Base-by-base conservation (phyloP, 2,113 vertebrate genomes). In the Leptosomus discolor region DNA sequence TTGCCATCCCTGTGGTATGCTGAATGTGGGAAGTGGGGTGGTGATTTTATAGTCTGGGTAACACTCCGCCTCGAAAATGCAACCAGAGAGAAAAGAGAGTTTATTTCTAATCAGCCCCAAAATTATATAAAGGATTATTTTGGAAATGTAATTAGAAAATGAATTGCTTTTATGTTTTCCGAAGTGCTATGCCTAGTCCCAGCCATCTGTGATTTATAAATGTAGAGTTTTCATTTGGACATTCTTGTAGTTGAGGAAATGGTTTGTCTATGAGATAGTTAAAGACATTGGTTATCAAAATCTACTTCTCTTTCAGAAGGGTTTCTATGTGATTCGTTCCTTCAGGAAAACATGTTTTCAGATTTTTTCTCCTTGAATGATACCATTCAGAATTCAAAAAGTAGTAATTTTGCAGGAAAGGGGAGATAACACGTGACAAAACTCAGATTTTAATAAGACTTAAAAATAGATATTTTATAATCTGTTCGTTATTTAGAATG, bases 101-200 rank as follows among this genome's bases (percentile, higher is more conserved):
- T 83, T 78, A 36, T 74, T 92, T 91, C n/a, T 65, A 41, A 94
- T 77, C 34, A 70, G 21, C 15, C 12, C 16, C 37, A 30, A 90
- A 88, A 74, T 74, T 77, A 50, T 60, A 57, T 13, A 15, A 80
- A 90, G 12, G 22, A 60, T 34, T 94, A 27, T 64, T 95, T 92
- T 90, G 22, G 29, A 92, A 90, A 50, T n/a, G 11, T 85, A 86
- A 86, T 80, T 84, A 93, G 79, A 77, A 92, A 80, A 95, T 67
- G 77, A 85, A 94, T 77, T 86, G 67, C 50, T 54, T 92, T 88
- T 67, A 48, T 84, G 29, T 75, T 95, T 92, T 92, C 91, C 67
- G 37, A 80, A 43, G 29, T 74, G 41, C 30, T 8, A 7, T 58
- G 60, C 26, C n/a, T 70, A 67, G 36, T 85, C 45, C 26, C 41